A percentile compares a stretch with the other conserved stretches of the same genome.
phyloP scores from a whole-genome alignment of 2,113 vertebrate species.

The Chaenocephalus aceratus region DNA sequence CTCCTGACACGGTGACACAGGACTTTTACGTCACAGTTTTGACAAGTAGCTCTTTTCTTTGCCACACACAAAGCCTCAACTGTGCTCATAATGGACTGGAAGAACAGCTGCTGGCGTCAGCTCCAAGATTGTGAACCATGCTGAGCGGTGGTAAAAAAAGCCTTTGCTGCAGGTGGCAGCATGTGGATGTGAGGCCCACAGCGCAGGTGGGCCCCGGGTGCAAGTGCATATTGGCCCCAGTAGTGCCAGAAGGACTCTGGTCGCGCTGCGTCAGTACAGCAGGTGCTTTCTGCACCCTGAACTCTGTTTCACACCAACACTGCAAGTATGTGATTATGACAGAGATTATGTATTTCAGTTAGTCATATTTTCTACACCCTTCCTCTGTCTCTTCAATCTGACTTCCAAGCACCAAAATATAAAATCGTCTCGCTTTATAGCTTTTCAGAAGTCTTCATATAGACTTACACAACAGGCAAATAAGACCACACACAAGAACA shows the following conservation, averaged over 20 bases:
- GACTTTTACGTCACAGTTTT: slow-evolving; percentile 61
- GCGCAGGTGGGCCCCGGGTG: slow-evolving; percentile 48
- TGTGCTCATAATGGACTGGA: slow-evolving; percentile 72
- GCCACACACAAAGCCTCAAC: slow-evolving; percentile 72
- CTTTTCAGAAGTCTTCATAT: slow-evolving; percentile 7
- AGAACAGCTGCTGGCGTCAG: slow-evolving; percentile 72
- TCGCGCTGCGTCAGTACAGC: slow-evolving; percentile 37
- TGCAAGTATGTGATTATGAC: slow-evolving; percentile 34
- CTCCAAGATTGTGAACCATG: slow-evolving; percentile 45
- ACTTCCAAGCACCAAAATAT: neutral
- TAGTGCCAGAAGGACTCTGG: slow-evolving; percentile 48
- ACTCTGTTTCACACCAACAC: slow-evolving; percentile 41
- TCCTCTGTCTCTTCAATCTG: neutral
- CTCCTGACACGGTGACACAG: slow-evolving; percentile 56
- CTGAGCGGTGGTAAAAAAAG: slow-evolving; percentile 21
- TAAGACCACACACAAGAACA: slow-evolving; percentile 34
- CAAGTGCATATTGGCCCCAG: slow-evolving; percentile 40
- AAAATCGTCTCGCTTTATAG: slow-evolving; percentile 6
- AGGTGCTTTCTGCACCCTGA: slow-evolving; percentile 58
- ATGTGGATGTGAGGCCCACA: neutral
- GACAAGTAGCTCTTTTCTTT: slow-evolving; percentile 73
- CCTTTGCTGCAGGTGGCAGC: slow-evolving; percentile 50
- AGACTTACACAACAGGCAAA: slow-evolving; percentile 32
- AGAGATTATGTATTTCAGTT: slow-evolving; percentile 40
- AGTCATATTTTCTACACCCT: slow-evolving; percentile 1